phyloP scores from a whole-genome alignment of 2,888 invertebrate species.

The Colostygia pectinataria region DNA sequence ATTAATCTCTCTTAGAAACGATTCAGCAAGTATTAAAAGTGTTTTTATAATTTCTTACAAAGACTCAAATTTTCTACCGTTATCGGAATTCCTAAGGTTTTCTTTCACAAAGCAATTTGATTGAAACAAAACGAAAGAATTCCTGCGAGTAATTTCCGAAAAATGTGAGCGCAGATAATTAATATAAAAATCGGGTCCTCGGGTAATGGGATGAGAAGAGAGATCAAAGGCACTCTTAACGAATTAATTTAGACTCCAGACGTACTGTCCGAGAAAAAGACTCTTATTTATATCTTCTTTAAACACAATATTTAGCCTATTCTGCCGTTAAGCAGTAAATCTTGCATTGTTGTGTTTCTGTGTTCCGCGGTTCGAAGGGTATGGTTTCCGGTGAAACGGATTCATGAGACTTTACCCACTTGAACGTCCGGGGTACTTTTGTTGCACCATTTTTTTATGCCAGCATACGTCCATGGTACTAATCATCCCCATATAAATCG shows the following conservation, averaged over 20 bases:
- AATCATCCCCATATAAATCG: too few relatives aligned
- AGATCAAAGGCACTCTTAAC: slow-evolving; percentile 28
- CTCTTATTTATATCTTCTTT: slow-evolving; percentile 4
- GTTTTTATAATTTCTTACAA: slow-evolving; percentile 1
- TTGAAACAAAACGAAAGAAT: slow-evolving; percentile 14
- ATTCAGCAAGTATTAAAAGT: not conserved
- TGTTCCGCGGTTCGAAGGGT: too few relatives aligned
- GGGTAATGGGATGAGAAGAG: slow-evolving; percentile 23
- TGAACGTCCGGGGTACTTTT: too few relatives aligned
- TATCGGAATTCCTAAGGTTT: slow-evolving; percentile 9
- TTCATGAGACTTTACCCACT: too few relatives aligned
- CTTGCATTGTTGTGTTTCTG: too few relatives aligned
- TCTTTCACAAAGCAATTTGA: slow-evolving; percentile 12
- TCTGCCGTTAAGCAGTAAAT: too few relatives aligned
- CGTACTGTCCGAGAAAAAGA: slow-evolving; percentile 12
- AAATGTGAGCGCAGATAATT: slow-evolving; percentile 24
- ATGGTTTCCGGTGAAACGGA: too few relatives aligned
- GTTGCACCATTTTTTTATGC: too few relatives aligned
- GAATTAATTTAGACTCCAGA: slow-evolving; percentile 30
- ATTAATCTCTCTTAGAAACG: not conserved
- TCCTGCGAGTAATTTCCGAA: slow-evolving; percentile 17
- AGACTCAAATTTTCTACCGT: not conserved
- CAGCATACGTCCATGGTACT: too few relatives aligned
- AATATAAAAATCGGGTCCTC: slow-evolving; percentile 25
- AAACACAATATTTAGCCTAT: too few relatives aligned